Evolutionary conservation across 2,888 invertebrate genomes (phyloP).

Genomic region (Stomorhina lunata): DNA sequence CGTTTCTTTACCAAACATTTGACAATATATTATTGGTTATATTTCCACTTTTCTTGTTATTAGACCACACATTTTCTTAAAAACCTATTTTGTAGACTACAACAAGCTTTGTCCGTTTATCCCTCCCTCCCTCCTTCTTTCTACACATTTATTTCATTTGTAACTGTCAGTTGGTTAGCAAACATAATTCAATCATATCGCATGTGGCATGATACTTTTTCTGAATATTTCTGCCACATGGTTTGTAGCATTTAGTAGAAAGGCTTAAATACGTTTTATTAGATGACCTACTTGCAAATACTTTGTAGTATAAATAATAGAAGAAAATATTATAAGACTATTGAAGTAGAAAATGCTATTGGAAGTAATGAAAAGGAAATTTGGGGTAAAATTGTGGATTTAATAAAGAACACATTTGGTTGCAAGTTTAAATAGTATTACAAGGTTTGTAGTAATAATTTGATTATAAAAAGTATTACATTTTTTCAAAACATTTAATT

Average conservation of each 20-base stretch:
- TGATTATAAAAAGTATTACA: too few species aligned
- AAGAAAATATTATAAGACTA: not conserved
- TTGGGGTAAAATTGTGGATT: not conserved
- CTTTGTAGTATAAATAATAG: too few species aligned
- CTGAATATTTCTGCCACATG: constrained; percentile 12
- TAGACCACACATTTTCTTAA: constrained; percentile 36
- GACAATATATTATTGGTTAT: not conserved
- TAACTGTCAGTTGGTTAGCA: constrained; percentile 51
- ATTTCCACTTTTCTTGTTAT: not conserved
- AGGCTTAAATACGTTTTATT: not conserved
- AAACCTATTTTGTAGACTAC: not conserved
- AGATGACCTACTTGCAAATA: constrained; percentile 25
- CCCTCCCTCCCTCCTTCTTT: too few species aligned
- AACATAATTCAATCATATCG: constrained; percentile 59
- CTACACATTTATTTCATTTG: too few species aligned
- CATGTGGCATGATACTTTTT: constrained; percentile 18
- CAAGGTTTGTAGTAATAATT: too few species aligned
- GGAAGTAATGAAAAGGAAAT: not conserved
- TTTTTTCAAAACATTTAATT: too few species aligned
- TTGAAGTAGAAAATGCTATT: not conserved
- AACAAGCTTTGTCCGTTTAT: too few species aligned
- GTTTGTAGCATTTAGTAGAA: constrained; percentile 29
- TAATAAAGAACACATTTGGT: not conserved
- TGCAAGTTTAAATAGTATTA: not conserved
- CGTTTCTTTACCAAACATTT: not conserved